Percentiles rank a stretch among this genome's conserved stretches.
Conservation (phyloP, 92 coral and sea anemone species). For the Epizoanthus scotinus region DNA sequence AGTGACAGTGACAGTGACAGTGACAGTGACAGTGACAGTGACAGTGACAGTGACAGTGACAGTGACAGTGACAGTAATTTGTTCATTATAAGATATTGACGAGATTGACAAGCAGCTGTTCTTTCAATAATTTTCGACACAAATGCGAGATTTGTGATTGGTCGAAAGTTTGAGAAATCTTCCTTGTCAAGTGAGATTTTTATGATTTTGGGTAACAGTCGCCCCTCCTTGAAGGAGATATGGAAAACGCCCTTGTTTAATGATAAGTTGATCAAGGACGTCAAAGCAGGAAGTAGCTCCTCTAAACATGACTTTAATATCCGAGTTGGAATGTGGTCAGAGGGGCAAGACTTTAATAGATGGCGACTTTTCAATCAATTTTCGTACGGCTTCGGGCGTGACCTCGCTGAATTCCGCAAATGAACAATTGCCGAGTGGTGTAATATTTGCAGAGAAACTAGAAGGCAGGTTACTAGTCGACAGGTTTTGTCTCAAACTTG, state of each 20-base stretch:
- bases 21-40: too few relatives aligned
- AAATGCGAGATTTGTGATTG: neutral
- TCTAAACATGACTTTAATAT: neutral
- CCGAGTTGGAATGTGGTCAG: neutral
- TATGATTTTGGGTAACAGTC: neutral
- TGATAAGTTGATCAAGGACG: neutral
- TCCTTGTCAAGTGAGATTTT: neutral
- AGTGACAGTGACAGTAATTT: too few relatives aligned
- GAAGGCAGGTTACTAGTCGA: too few relatives aligned
- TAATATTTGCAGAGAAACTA: slow-evolving; percentile 9
- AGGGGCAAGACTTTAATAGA: too few relatives aligned
- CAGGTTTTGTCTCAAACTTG: slow-evolving; percentile 28
- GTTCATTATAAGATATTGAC: too few relatives aligned
- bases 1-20: too few relatives aligned
- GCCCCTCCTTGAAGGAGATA: neutral
- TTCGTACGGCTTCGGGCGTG: neutral
- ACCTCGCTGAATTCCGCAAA: slow-evolving; percentile 14
- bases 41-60: too few relatives aligned
- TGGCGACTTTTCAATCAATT: slow-evolving; percentile 4
- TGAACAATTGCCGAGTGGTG: slow-evolving; percentile 16
- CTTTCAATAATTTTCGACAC: neutral
- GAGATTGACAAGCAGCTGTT: neutral
- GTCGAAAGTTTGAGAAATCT: neutral
- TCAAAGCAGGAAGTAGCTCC: neutral
- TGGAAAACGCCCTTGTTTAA: neutral